phyloP scores from a whole-genome alignment of 2,797 vertebrate species.

The Lophotriccus pileatus region DNA sequence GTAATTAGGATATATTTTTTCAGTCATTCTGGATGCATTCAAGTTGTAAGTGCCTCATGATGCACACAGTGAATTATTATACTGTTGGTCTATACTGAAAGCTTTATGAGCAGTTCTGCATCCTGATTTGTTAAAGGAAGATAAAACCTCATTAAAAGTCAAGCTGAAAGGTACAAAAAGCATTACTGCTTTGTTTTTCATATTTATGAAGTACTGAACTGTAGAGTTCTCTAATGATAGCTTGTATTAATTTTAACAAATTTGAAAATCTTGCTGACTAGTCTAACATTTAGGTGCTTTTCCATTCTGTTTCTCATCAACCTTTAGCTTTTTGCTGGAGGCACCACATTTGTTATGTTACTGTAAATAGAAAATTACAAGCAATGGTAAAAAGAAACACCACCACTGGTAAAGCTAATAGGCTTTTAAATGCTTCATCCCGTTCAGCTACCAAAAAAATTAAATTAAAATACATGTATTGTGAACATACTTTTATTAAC shows the following conservation, averaged over 20 bases:
- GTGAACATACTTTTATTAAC: background rate
- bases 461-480: background rate
- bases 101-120: background rate
- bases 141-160: background rate
- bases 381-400: background rate
- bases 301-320: slow-evolving; percentile 30
- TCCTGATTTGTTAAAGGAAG: background rate
- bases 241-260: slow-evolving; percentile 44
- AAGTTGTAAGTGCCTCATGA: background rate
- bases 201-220: slow-evolving; percentile 46
- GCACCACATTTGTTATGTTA: slow-evolving; percentile 3
- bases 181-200: background rate
- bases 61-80: background rate
- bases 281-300: slow-evolving; percentile 11
- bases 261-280: slow-evolving; percentile 38
- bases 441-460: background rate
- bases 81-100: background rate
- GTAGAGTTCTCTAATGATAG: background rate
- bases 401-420: background rate
- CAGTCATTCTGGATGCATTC: background rate
- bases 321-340: slow-evolving; percentile 21
- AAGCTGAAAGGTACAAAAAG: background rate
- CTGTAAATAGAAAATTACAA: background rate
- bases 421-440: background rate
- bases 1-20: background rate